Base-by-base conservation (phyloP, 2,888 invertebrate genomes). In the Hololepta plana region DNA sequence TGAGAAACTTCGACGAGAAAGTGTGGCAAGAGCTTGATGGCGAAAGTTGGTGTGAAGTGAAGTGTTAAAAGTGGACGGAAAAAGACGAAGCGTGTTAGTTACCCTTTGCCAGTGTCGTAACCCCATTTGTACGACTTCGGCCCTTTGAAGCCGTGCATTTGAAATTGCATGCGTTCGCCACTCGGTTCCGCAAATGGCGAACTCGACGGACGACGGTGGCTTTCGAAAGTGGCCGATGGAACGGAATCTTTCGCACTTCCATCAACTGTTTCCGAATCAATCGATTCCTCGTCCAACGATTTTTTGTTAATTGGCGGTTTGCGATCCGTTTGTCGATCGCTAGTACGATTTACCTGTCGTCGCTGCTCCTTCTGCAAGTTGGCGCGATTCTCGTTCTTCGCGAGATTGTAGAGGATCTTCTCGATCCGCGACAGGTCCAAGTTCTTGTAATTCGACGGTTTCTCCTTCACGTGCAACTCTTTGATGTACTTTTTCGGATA, bases 101-200 rank as follows among this genome's bases (percentile, higher is more conserved):
- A 81, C 82, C 81, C 81, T 57, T 72, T 71, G 42, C 82, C 82
- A 25, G 81, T 82, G 47, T 82, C 80, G 50, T 64, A 81, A 42
- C 84, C 82, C 52, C 80, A 82, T 51, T 81, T 72, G 51, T 82
- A 82, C 37, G 76, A 74, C 45, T 75, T 65, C 1, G 82, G 82
- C 22, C 82, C 82, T 38, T 73, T 68, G 55, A 79, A 74, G 35
- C 82, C 82, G 41, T 76, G 74, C 60, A 82, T 69, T 45, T 81
- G 75, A 59, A 81, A 84, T 46, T 74, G 69, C 3, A 75, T 63
- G 30, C 77, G 47, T 29, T 64, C 61, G 15, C 57, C 56, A 16
- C 47, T n/a, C n/a, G n/a, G n/a, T n/a, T n/a, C n/a, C n/a, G n/a
- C n/a, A n/a, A n/a, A n/a, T n/a, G n/a, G n/a, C n/a, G n/a, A n/a